Evolutionary conservation across 2,888 invertebrate genomes (phyloP).

Genomic region (Desoria tigrina): DNA sequence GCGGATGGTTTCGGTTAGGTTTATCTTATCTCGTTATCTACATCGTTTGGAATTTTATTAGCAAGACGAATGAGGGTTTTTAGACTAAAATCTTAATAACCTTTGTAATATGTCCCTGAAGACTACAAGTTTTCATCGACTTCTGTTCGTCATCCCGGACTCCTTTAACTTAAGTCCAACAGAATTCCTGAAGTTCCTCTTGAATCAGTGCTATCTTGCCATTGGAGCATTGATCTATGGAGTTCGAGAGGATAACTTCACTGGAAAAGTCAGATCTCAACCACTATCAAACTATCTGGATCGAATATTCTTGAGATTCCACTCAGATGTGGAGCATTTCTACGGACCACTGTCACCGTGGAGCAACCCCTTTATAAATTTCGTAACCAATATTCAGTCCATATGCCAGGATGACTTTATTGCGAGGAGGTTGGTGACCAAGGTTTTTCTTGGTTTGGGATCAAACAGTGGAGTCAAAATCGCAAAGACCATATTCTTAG

Average conservation of each 20-base stretch:
- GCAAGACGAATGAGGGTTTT: too few relatives aligned
- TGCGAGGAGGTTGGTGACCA: slow-evolving; percentile 37
- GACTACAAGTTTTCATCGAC: slow-evolving; percentile 47
- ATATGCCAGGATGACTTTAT: slow-evolving; percentile 36
- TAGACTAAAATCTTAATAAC: too few relatives aligned
- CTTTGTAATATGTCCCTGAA: slow-evolving; percentile 16
- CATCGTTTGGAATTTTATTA: too few relatives aligned
- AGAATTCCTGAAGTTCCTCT: slow-evolving; percentile 43
- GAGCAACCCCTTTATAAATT: slow-evolving; percentile 31
- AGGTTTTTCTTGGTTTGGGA: slow-evolving; percentile 42
- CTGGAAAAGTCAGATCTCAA: slow-evolving; percentile 30
- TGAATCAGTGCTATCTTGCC: slow-evolving; percentile 34
- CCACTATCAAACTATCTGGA: slow-evolving; percentile 36
- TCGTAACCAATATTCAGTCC: slow-evolving; percentile 23
- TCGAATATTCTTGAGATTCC: slow-evolving; percentile 40
- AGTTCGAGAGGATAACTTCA: slow-evolving; percentile 15
- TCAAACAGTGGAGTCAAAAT: slow-evolving; percentile 36
- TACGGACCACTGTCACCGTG: slow-evolving; percentile 1
- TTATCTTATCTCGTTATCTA: too few relatives aligned
- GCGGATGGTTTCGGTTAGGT: too few relatives aligned
- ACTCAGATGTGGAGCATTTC: slow-evolving; percentile 44
- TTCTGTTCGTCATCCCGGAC: slow-evolving; percentile 45
- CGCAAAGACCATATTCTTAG: slow-evolving; percentile 33
- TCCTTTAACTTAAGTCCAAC: slow-evolving; percentile 38
- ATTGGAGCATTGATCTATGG: slow-evolving; percentile 31